Percentiles rank a stretch among this genome's conserved stretches.
Evolutionary conservation across 2,797 vertebrate genomes (phyloP).

Genomic region (Siniperca undulata): DNA sequence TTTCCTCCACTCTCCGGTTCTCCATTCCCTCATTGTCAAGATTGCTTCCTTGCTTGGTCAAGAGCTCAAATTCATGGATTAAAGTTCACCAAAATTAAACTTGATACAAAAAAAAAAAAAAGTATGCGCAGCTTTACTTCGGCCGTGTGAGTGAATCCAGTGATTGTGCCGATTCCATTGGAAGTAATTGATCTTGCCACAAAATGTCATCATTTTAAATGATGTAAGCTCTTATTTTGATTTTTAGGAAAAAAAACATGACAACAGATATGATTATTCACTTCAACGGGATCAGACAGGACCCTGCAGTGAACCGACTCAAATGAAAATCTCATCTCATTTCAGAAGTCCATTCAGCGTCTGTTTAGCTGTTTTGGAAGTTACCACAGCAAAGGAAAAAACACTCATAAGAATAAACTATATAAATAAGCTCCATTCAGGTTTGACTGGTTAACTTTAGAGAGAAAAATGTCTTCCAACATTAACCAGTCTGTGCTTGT

Average conservation of each 20-base stretch:
- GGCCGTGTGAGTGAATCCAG: too few relatives aligned
- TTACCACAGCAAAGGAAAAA: too few relatives aligned
- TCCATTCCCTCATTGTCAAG: background rate
- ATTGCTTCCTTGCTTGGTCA: background rate
- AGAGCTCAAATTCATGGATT: background rate
- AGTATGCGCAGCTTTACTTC: too few relatives aligned
- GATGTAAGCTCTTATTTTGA: background rate
- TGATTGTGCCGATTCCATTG: too few relatives aligned
- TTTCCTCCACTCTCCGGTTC: background rate
- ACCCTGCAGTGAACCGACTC: background rate
- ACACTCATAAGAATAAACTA: too few relatives aligned
- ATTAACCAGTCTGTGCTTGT: background rate
- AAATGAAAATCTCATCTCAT: constrained; percentile 26
- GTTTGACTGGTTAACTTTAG: background rate
- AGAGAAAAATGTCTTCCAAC: background rate
- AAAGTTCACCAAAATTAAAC: too few relatives aligned
- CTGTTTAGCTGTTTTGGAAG: background rate
- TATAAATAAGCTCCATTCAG: background rate
- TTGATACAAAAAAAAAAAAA: too few relatives aligned
- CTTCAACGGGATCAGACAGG: background rate
- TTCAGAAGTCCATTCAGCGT: constrained; percentile 37
- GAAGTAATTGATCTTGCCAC: too few relatives aligned
- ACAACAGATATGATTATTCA: background rate
- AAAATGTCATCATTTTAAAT: background rate
- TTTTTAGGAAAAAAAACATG: background rate